Base-by-base conservation (phyloP, 2,888 invertebrate genomes). In the Meghimatium bilineatum region DNA sequence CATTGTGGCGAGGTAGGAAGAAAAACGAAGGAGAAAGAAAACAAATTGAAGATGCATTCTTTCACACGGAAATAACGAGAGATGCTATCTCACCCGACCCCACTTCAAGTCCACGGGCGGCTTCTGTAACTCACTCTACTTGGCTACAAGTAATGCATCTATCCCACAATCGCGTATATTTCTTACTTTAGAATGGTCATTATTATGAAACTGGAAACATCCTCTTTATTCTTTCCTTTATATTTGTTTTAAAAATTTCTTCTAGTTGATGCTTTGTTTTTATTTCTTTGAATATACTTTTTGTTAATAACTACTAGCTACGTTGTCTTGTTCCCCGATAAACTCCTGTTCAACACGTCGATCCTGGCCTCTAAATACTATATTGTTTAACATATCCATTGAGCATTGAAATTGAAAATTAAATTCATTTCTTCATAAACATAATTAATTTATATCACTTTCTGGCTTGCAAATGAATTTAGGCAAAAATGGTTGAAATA, bases 21-120 rank as follows among this genome's bases (percentile, higher is more conserved):
- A 52, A 74, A 49, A 74, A 44, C 2, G 44, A n/a, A 6, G 63
- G 78, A 66, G 38, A 66, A 78, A 78, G 44, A 78, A 78, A 78
- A 78, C 78, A 78, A 78, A 78, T 78, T 32, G 66, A 63, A 78
- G 78, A 38, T 78, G 67, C 8, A 78, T 36, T 67, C 78, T 78
- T 32, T n/a, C 34, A 63, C 36, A 29, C 8, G 34, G 38, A 69
- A 67, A 79, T 56, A 38, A 78, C 26, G 56, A 66, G 44, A 67
- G 66, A 78, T 78, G 67, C 78, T 44, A 78, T 78, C 78, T 78
- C 66, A 63, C 8, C 38, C 26, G 29, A 1, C 77, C 38, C 3
- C 29, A 44, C 34, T 44, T 44, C 5, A 44, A 44, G 44, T 67
- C 49, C 10, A 67, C 78, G 44, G 63, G 29, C 77, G n/a, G 63